Percentiles rank a stretch among this genome's conserved stretches.
Conservation (phyloP, 2,113 vertebrate genomes). For the Odocoileus virginianus region DNA sequence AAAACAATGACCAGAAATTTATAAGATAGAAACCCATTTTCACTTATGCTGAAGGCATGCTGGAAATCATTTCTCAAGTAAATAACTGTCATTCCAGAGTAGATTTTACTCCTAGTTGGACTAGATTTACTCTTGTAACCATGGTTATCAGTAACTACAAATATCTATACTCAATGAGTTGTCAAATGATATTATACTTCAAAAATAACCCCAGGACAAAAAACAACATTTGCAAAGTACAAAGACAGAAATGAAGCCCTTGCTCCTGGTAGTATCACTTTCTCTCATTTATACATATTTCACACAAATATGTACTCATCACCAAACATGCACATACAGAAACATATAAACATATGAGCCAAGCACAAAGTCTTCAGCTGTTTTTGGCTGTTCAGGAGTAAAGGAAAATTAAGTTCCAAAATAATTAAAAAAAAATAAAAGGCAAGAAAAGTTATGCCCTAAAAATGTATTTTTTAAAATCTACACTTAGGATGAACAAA, state of each 20-base stretch:
- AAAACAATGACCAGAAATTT: not conserved
- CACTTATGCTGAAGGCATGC: not conserved
- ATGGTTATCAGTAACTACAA: conserved; percentile 7
- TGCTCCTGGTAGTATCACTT: not conserved
- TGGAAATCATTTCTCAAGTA: not conserved
- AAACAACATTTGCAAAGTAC: not conserved
- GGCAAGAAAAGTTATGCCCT: not conserved
- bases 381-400: not conserved
- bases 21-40: not conserved
- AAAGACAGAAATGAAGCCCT: not conserved
- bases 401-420: not conserved
- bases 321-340: not conserved
- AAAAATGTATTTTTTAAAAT: not conserved
- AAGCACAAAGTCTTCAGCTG: not conserved
- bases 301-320: not conserved
- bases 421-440: not conserved
- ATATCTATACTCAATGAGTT: not conserved
- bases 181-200: conserved; percentile 2
- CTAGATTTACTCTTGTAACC: not conserved
- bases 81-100: not conserved
- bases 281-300: not conserved
- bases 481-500: not conserved
- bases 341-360: not conserved
- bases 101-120: not conserved
- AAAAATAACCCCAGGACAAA: not conserved